phyloP scores from a whole-genome alignment of 2,888 invertebrate species.

The Stomorhina lunata region DNA sequence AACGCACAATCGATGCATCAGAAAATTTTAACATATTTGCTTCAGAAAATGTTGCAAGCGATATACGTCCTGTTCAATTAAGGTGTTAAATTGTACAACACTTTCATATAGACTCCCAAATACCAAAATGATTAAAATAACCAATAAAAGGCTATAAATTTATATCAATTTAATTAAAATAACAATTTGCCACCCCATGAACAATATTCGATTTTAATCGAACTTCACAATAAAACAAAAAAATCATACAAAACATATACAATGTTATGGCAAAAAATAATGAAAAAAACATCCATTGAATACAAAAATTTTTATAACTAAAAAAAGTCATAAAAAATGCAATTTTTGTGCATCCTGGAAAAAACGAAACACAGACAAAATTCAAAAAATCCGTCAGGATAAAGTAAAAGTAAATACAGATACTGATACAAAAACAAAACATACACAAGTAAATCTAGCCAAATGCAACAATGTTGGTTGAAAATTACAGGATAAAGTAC shows the following conservation, averaged over 20 bases:
- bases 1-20: no score
- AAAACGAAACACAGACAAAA: neutral
- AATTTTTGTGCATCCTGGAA: conserved; percentile 26
- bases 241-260: neutral
- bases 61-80: no score
- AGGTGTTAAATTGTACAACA: no score
- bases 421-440: neutral
- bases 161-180: conserved; percentile 41
- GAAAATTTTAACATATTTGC: no score
- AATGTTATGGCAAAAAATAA: conserved; percentile 6
- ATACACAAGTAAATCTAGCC: neutral
- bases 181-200: conserved; percentile 1
- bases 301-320: neutral
- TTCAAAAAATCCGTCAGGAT: neutral
- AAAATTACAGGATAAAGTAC: neutral
- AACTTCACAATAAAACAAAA: neutral
- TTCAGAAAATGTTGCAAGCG: no score
- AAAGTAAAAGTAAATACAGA: conserved; percentile 44
- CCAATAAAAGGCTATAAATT: conserved; percentile 5
- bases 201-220: conserved; percentile 3
- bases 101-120: no score
- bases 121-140: neutral
- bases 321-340: neutral
- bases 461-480: conserved; percentile 27
- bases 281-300: neutral